A percentile compares a stretch with the other conserved stretches of the same genome.
Conservation (phyloP, 2,888 invertebrate genomes). For the Copidosoma aretas region DNA sequence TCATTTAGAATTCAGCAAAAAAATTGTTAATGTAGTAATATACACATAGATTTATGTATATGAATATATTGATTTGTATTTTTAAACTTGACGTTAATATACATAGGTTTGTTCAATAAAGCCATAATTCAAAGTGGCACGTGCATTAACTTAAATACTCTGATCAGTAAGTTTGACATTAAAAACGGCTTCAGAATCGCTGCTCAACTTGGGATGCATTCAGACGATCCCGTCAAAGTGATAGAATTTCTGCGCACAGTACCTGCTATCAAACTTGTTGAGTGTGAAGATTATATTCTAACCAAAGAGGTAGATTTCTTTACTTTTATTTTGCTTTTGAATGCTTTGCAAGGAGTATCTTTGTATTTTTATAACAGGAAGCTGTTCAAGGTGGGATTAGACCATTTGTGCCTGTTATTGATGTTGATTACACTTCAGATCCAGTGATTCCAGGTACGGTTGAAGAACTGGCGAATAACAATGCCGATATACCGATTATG, state of each 20-base stretch:
- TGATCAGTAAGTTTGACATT: background rate
- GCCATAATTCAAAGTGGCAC: slow-evolving; percentile 50
- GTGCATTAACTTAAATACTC: slow-evolving; percentile 32
- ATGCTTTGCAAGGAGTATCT: background rate
- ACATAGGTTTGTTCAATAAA: slow-evolving; percentile 51
- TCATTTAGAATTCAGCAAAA: too few species aligned
- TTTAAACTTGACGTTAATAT: background rate
- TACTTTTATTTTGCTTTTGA: background rate
- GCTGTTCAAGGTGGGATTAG: background rate
- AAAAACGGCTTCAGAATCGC: slow-evolving; percentile 39
- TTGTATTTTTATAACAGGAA: background rate
- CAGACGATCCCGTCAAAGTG: slow-evolving; percentile 45
- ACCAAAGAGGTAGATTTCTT: slow-evolving; percentile 23
- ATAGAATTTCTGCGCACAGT: slow-evolving; percentile 45
- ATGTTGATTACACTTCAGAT: background rate
- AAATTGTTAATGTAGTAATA: background rate
- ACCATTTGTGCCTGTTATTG: background rate
- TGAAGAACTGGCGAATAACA: background rate
- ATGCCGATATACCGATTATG: slow-evolving; percentile 10
- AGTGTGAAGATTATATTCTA: slow-evolving; percentile 47
- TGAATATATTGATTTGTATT: too few species aligned
- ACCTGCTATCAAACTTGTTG: slow-evolving; percentile 52
- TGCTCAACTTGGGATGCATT: slow-evolving; percentile 41
- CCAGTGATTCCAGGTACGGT: background rate
- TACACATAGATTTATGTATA: background rate